phyloP scores from a whole-genome alignment of 2,888 invertebrate genomes.

The Hyppa rectilinea region DNA sequence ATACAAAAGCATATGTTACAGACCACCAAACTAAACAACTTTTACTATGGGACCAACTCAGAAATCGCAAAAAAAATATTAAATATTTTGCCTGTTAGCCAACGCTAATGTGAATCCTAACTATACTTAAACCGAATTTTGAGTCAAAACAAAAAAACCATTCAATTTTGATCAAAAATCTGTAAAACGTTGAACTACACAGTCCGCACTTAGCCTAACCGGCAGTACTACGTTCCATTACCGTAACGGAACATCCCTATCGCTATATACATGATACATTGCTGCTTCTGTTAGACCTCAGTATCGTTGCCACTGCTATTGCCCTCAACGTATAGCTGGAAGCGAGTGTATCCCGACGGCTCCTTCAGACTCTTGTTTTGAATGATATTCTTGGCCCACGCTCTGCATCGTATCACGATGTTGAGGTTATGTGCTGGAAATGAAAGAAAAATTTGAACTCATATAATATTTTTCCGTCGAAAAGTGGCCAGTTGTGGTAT shows the following conservation, averaged over 20 bases:
- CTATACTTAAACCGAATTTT: background rate
- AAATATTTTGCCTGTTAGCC: background rate
- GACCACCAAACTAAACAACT: too few species aligned
- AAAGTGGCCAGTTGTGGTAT: background rate
- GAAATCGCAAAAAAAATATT: too few species aligned
- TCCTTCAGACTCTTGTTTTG: slow-evolving; percentile 88
- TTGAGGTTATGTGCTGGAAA: slow-evolving; percentile 75
- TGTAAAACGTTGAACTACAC: slow-evolving; percentile 2
- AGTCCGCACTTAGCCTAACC: slow-evolving; percentile 33
- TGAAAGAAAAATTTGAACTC: background rate
- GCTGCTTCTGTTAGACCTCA: slow-evolving; percentile 41
- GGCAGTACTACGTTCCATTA: slow-evolving; percentile 33
- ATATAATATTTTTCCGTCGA: background rate
- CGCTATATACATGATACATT: slow-evolving; percentile 38
- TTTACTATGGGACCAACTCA: too few species aligned
- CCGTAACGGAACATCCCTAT: slow-evolving; percentile 39
- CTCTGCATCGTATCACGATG: slow-evolving; percentile 89
- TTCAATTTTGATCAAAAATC: background rate
- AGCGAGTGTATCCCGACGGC: slow-evolving; percentile 81
- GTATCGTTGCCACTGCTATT: slow-evolving; percentile 44
- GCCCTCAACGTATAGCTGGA: slow-evolving; percentile 72
- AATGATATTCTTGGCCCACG: slow-evolving; percentile 93
- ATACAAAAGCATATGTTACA: too few species aligned
- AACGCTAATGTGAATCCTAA: background rate
- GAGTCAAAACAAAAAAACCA: background rate